Conservation (phyloP, 2,113 vertebrate genomes). For the Strigops habroptila region DNA sequence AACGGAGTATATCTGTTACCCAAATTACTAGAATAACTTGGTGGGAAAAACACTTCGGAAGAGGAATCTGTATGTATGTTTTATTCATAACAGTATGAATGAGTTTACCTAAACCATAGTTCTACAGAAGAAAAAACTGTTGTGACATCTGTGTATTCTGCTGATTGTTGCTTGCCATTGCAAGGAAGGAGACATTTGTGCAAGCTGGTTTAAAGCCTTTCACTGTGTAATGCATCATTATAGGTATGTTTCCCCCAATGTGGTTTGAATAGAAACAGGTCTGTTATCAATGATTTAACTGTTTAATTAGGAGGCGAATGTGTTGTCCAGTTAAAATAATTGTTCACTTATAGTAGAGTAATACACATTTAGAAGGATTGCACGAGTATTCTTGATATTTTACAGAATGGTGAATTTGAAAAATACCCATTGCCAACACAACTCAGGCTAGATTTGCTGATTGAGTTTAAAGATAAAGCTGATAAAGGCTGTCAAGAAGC, state of each 20-base stretch:
- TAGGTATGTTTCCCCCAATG: neutral
- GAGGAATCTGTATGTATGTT: neutral
- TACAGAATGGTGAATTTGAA: neutral
- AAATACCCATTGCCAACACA: neutral
- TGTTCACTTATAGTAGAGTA: neutral
- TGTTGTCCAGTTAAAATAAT: neutral
- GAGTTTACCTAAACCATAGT: neutral
- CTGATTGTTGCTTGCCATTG: neutral
- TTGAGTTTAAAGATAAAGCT: neutral
- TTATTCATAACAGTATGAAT: neutral
- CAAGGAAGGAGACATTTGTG: neutral
- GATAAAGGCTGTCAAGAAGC: neutral
- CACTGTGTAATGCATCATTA: neutral
- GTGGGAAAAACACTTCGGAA: neutral
- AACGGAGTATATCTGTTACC: slow-evolving; percentile 36
- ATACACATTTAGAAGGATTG: neutral
- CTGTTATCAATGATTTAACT: neutral
- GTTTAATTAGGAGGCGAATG: neutral
- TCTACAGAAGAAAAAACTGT: neutral
- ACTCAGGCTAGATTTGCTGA: neutral
- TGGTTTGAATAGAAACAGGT: neutral
- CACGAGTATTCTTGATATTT: neutral
- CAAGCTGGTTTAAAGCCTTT: neutral
- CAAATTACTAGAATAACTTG: slow-evolving; percentile 41
- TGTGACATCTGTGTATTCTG: neutral